phyloP scores from a whole-genome alignment of 1,140 invertebrate species.

The Tenebrio molitor region DNA sequence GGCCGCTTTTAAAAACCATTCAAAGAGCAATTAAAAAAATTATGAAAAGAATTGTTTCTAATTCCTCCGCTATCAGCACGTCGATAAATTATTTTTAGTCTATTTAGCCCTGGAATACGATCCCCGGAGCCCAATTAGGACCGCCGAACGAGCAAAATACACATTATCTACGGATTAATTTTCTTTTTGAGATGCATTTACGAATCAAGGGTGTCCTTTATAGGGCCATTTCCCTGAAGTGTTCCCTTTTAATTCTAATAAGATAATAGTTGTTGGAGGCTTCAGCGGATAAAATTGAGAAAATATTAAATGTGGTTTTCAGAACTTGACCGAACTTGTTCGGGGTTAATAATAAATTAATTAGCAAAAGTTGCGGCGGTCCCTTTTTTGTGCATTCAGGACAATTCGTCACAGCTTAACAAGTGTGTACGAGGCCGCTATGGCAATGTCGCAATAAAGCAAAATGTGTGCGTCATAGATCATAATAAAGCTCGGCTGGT shows the following conservation, averaged over 20 bases:
- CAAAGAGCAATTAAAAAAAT: conserved; percentile 7
- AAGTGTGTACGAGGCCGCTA: conserved; percentile 23
- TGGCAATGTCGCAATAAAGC: conserved; percentile 28
- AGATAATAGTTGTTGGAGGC: neutral
- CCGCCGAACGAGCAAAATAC: conserved; percentile 11
- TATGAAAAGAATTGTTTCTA: conserved; percentile 12
- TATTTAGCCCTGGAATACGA: conserved; percentile 19
- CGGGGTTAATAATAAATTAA: conserved; percentile 10
- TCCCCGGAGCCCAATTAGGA: conserved; percentile 16
- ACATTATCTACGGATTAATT: conserved; percentile 34
- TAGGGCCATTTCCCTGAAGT: conserved; percentile 4
- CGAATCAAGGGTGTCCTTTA: conserved; percentile 19
- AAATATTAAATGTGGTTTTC: neutral
- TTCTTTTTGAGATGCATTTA: conserved; percentile 20
- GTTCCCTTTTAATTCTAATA: neutral
- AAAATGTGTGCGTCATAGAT: conserved; percentile 43
- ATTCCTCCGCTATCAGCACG: conserved; percentile 21
- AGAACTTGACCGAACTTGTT: neutral
- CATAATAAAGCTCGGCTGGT: conserved; percentile 45
- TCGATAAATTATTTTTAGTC: conserved; percentile 26
- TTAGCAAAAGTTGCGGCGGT: conserved; percentile 12
- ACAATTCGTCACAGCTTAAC: conserved; percentile 19
- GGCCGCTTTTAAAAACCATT: neutral
- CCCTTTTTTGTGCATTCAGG: conserved; percentile 25
- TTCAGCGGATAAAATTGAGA: neutral